These are phyloP conservation scores for Glossosoma conforme DNA, from an alignment of 1,140 invertebrate species.

Conservation along the genomic window DNA sequence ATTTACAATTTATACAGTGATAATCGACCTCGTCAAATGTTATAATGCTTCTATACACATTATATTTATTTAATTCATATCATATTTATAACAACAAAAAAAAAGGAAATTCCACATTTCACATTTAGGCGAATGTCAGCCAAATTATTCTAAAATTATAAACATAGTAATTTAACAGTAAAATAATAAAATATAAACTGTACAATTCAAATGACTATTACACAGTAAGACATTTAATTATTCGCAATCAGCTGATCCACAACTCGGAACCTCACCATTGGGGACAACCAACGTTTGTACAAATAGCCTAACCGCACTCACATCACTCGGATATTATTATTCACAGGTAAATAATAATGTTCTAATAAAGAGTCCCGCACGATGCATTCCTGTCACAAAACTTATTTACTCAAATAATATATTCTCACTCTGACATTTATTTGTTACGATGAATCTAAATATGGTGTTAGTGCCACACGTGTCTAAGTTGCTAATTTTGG, in stretches of 20 bases:
- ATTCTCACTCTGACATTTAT: no score
- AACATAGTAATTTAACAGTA: conserved; percentile 15
- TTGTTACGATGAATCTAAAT: no score
- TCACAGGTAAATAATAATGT: no score
- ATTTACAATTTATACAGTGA: conserved; percentile 9
- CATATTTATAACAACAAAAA: conserved; percentile 13
- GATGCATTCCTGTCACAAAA: no score
- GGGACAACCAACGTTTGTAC: conserved; percentile 17
- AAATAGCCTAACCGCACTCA: conserved; percentile 10
- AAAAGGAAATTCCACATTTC: conserved; percentile 11
- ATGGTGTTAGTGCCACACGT: no score
- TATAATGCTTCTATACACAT: conserved; percentile 1
- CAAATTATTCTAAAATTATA: conserved; percentile 16
- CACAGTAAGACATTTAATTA: conserved; percentile 17
- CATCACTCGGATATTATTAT: no score
- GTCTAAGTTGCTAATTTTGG: no score
- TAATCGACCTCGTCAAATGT: neutral
- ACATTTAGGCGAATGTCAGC: conserved; percentile 15
- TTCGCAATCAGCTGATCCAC: neutral
- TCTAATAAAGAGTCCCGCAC: no score
- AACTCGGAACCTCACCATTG: no score
- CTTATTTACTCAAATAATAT: no score
- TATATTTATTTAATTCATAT: conserved; percentile 8
- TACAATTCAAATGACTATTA: conserved; percentile 18
- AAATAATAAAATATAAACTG: conserved; percentile 20